These are phyloP conservation scores for Ctena decussata DNA, from an alignment of 2,888 invertebrate species.

Conservation along the genomic window DNA sequence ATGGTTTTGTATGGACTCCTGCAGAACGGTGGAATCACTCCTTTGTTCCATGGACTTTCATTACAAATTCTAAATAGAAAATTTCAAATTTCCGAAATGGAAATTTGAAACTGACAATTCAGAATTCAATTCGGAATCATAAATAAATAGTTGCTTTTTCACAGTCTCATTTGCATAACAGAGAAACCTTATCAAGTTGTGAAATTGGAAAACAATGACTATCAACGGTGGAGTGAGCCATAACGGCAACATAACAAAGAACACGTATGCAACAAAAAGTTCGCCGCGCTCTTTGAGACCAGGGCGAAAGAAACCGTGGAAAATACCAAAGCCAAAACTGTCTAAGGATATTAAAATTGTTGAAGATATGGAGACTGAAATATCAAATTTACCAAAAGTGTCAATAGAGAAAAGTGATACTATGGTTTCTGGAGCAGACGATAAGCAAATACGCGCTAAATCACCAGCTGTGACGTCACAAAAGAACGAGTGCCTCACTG, in stretches of 20 bases:
- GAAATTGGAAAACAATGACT: no score
- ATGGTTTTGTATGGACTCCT: no score
- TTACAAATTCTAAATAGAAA: no score
- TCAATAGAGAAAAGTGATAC: background rate
- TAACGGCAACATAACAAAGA: background rate
- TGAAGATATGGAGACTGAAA: background rate
- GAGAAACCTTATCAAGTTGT: background rate
- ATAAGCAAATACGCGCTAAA: background rate
- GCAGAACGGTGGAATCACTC: no score
- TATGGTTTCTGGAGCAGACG: no score
- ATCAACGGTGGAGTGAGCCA: background rate
- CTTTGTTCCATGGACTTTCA: no score
- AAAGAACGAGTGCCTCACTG: background rate
- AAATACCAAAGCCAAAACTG: background rate
- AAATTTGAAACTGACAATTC: no score
- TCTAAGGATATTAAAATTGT: background rate
- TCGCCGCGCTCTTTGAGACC: background rate
- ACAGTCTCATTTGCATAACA: background rate
- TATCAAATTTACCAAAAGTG: slow-evolving; percentile 9
- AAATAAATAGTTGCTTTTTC: no score
- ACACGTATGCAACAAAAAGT: background rate
- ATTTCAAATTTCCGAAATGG: no score
- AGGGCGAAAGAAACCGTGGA: background rate
- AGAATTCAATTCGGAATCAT: no score
- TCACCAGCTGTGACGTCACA: background rate